Base-by-base conservation (phyloP, 1,140 invertebrate species). In the Melipona quadrifasciata region DNA sequence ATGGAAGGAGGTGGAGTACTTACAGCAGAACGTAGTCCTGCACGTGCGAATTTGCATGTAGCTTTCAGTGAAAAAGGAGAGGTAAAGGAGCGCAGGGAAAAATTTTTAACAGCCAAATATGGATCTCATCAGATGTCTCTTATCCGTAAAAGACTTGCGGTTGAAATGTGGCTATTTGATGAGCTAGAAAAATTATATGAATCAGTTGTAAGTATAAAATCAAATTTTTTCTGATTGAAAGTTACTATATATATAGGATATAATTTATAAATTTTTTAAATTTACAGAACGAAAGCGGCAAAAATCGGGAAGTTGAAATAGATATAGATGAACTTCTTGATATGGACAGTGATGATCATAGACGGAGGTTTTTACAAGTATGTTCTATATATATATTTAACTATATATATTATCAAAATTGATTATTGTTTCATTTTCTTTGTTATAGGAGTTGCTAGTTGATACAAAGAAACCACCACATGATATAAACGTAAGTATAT, bases 91-190 rank as follows among this genome's bases (percentile, higher is more conserved):
- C 96, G 97, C 31, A 95, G 98, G 58, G 98, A 99, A 94, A 99
- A 99, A 95, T 99, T 99, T 95, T 96, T 99, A 84, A 99, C 98
- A 57, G 98, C 98, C 85, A 99, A 99, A 94, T 99, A 99, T 92
- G 98, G 98, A 80, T 97, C 97, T 86, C 98, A 99, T 95, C 98
- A 99, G 95, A 99, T 99, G 98, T 98, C 97, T 91, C 96, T 99
- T 85, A 99, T 99, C 91, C 96, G 98, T 88, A 99, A 99, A 95
- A 95, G 98, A 92, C 95, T 99, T 81, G 97, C 97, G 19, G 98
- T 99, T 17, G 99, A 99, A 95, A 99, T 99, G 97, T 99, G 98
- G 98, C 96, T 99, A 67, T 99, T 98, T 94, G 98, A 99, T 92
- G 97, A 99, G 94, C 96, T 99, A 82, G 98, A 98, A 94, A 97